Conservation (phyloP, 2,888 invertebrate species). For the Hydriomena furcata region DNA sequence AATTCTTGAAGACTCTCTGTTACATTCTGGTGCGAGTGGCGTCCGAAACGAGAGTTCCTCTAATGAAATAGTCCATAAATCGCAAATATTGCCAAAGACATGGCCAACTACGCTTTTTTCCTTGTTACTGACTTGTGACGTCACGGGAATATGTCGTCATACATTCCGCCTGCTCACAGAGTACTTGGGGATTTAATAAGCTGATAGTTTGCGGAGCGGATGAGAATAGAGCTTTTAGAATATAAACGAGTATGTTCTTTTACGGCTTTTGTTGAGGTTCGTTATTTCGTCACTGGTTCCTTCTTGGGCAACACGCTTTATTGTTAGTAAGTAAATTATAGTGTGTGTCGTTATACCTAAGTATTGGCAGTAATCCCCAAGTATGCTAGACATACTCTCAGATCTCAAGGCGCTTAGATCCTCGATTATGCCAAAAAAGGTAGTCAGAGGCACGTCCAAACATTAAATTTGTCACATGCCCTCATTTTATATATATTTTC, state of each 20-base stretch:
- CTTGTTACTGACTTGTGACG: conserved; percentile 34
- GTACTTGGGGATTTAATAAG: conserved; percentile 22
- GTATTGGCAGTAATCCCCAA: too few relatives aligned
- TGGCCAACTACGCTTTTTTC: conserved; percentile 28
- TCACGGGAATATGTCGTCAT: conserved; percentile 31
- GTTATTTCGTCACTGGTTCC: not conserved
- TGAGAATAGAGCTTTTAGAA: conserved; percentile 1
- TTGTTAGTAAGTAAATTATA: too few relatives aligned
- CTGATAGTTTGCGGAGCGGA: conserved; percentile 15
- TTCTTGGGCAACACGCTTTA: not conserved
- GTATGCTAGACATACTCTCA: too few relatives aligned
- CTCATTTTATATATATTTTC: too few relatives aligned
- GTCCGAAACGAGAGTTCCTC: conserved; percentile 39
- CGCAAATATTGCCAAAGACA: conserved; percentile 49
- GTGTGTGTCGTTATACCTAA: too few relatives aligned
- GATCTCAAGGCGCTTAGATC: too few relatives aligned
- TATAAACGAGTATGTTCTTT: not conserved
- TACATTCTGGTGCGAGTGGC: conserved; percentile 31
- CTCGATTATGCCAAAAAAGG: too few relatives aligned
- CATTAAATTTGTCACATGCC: too few relatives aligned
- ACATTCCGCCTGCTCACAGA: conserved; percentile 20
- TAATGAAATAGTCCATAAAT: conserved; percentile 62
- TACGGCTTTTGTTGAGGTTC: not conserved
- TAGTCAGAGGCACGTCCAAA: too few relatives aligned
- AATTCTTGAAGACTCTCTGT: not conserved